Base-by-base conservation (phyloP, 1,140 invertebrate genomes). In the Planococcus citri region DNA sequence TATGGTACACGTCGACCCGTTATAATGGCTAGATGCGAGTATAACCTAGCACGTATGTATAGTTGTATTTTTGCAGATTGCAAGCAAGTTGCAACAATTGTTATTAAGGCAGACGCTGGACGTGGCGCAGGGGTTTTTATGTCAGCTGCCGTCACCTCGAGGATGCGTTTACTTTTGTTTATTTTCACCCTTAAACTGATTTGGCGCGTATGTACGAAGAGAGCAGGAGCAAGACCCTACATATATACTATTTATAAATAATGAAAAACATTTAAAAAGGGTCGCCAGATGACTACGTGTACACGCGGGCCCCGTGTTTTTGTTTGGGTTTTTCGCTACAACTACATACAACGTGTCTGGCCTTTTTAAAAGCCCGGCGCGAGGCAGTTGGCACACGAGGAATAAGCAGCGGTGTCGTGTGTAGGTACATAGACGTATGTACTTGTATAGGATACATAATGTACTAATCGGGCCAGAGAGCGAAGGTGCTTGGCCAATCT, bases 181-280 rank as follows among this genome's bases (percentile, higher is more conserved):
- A 25, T 64, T 64, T 64, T 64, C 60, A 64, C 60, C 60, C 60
- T 51, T 64, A 64, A 64, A 64, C 60, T 64, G 60, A 64, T 64
- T 64, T 64, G 17, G 17, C 6, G 51, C 17, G 4, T 33, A 12
- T 33, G 29, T 12, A 12, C 29, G 29, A 33, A 33, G 29, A 33
- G 29, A 51, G 41, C 4, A 14, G 17, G 12, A 6, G 41, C 6
- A 20, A 4, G 17, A 51, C 4, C 60, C 25, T n/a, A n/a, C n/a
- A n/a, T n/a, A n/a, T n/a, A n/a, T n/a, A n/a, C 60, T 64, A 64
- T 64, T 64, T 64, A 64, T 64, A 64, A 64, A 27, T 27, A 64
- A 64, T 64, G 20, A 25, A 25, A 64, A 64, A 25, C 21, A 64
- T 27, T 25, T 64, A 64, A 20, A 64, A 64, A 64, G 21, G 60